Evolutionary conservation across 2,888 invertebrate genomes (phyloP), one percentile per base, ranked within the genome.

Genomic region (Lasioglossum oenotherae): DNA sequence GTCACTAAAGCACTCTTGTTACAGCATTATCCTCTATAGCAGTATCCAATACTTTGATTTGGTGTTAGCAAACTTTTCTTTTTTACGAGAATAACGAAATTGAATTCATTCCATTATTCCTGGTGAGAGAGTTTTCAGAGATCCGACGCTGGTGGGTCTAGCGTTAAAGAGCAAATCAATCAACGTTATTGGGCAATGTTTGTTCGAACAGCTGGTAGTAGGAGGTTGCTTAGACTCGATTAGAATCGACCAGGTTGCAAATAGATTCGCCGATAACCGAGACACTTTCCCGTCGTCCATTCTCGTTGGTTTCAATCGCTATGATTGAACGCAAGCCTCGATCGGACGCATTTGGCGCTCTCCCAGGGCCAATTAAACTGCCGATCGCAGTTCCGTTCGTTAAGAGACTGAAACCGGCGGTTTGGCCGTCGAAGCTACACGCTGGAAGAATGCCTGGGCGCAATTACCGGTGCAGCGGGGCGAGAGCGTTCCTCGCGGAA

Each of bases 371-470:
- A 77, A 77, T 73, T 38, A 67, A 82, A 38, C 80, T 27, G 57
- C 78, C 81, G 78, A 80, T 85, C 71, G 77, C 79, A 53, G 74
- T 80, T 46, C 12, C 23, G 77, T 31, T n/a, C 80, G 76, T 57
- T 71, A 44, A 31, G 23, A 44, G 46, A 78, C 60, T 35, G 57
- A 75, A 75, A 57, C 72, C 60, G 69, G 46, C 27, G 38, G 49
- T 35, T 72, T 60, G 41, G 67, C 73, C 77, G 69, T 31, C 6
- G 80, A 87, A 85, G 85, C 85, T 84, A 80, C 69, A 75, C 64
- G 67, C 81, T 83, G 86, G 82, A 84, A 76, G 76, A 27, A 38
- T 82, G 89, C 84, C 84, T 64, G 73, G 38, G 80, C 73, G 82
- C 84, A 89, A 85, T 88, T 86, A 86, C 79, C 69, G 78, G 75